Base-by-base conservation (phyloP, 2,888 invertebrate genomes). In the Rhodophaea formosa region DNA sequence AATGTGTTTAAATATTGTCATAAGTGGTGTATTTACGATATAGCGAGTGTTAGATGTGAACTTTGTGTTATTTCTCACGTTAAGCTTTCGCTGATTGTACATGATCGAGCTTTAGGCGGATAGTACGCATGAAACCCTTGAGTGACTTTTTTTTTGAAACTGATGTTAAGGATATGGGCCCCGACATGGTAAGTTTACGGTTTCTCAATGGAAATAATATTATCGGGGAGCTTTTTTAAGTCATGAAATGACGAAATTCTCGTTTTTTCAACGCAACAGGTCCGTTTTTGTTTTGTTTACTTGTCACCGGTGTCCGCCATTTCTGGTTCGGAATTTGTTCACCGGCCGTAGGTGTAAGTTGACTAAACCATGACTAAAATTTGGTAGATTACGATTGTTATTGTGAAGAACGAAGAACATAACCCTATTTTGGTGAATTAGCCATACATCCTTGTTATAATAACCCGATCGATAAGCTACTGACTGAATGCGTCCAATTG, bases 131-230 rank as follows among this genome's bases (percentile, higher is more conserved):
- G 93, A 93, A 93, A 93, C 93, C 93, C 84, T 93, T 93, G 92
- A 92, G 93, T 92, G 93, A 93, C 82, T 92, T 93, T 85, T 93
- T 94, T 92, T 93, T 93, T 84, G 92, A 93, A 89, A 89, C 93
- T 88, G 94, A 94, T 93, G 95, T 95, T 94, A 94, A 94, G 93
- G 94, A 94, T 92, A 94, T 95, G 94, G 95, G 95, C 92, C 95
- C 95, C 91, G 95, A 95, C 91, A 95, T 95, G 95, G 95, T 95
- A 91, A 93, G 91, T 89, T 78, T 79, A 70, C 68, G 56, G 59
- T 62, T 72, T 69, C 63, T 70, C 64, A 56, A 60, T 64, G 59
- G 76, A 80, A 74, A 78, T 67, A 70, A 72, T 59, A 62, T 57
- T 63, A 68, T 65, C 70, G 61, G 64, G 69, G 66, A 65, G 58